These are phyloP conservation scores for Rhipidura dahli DNA, from an alignment of 2,113 vertebrate species.

Conservation along the genomic window DNA sequence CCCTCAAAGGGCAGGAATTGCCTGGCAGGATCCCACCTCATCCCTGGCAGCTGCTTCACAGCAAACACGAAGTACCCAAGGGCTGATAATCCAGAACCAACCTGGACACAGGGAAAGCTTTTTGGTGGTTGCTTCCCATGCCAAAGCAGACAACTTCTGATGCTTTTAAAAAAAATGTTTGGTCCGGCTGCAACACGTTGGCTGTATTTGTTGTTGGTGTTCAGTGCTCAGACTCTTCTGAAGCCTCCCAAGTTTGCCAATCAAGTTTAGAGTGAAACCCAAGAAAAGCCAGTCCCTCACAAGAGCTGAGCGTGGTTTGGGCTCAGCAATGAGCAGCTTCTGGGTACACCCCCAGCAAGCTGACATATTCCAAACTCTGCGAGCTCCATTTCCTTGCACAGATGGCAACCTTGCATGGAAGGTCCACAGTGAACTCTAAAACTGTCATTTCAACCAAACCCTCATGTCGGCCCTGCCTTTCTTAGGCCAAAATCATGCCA, in stretches of 20 bases:
- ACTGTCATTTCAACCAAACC: constrained; percentile 41
- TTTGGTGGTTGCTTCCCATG: background rate
- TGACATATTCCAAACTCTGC: constrained; percentile 7
- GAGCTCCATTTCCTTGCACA: constrained; percentile 52
- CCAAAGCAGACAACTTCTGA: background rate
- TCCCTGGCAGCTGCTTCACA: background rate
- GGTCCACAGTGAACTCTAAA: constrained; percentile 23
- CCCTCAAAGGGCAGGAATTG: background rate
- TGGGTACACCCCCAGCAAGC: background rate
- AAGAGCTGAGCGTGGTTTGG: background rate
- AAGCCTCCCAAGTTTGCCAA: background rate
- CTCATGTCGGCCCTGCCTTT: background rate
- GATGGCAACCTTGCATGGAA: constrained; percentile 60
- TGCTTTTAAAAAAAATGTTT: background rate
- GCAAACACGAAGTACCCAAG: background rate
- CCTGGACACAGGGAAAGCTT: background rate
- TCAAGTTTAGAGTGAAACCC: background rate
- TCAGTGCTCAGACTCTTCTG: background rate
- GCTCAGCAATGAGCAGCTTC: background rate
- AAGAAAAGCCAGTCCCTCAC: background rate
- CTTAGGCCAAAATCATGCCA: constrained; percentile 22
- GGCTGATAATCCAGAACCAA: background rate
- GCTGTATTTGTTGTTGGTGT: background rate
- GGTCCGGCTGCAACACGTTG: background rate
- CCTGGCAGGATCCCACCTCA: background rate